A percentile compares a stretch with the other conserved stretches of the same genome.
Evolutionary conservation across 2,888 invertebrate species (phyloP).

Genomic region (Cephus pulcher): DNA sequence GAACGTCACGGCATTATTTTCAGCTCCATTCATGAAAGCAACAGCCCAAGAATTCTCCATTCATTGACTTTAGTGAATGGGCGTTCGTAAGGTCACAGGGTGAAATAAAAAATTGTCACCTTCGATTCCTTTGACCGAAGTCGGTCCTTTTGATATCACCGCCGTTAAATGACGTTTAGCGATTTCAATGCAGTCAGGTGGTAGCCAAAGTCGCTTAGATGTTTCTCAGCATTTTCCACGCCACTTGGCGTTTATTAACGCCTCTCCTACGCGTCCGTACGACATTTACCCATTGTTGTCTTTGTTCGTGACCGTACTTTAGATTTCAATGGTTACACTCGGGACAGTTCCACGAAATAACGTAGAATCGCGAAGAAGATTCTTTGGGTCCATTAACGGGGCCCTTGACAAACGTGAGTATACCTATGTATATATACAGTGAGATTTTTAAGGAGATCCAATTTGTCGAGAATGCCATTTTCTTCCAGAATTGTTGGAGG

Average conservation of each 20-base stretch:
- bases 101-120: slow-evolving; percentile 29
- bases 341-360: neutral
- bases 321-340: neutral
- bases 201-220: neutral
- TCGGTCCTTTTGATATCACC: slow-evolving; percentile 48
- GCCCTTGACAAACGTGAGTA: neutral
- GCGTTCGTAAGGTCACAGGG: slow-evolving; percentile 24
- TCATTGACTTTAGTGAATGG: slow-evolving; percentile 36
- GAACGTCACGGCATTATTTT: slow-evolving; percentile 9
- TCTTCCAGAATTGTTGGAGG: neutral
- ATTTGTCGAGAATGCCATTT: neutral
- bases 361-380: neutral
- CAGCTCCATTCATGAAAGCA: slow-evolving; percentile 13
- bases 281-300: neutral
- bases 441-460: neutral
- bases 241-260: neutral
- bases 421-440: too few species aligned
- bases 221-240: neutral
- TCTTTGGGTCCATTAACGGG: neutral
- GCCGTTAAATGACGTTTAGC: slow-evolving; percentile 48
- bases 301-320: neutral
- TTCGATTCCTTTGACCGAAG: slow-evolving; percentile 15
- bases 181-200: slow-evolving; percentile 18
- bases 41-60: slow-evolving; percentile 22
- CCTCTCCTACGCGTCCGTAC: neutral